These are phyloP conservation scores for Bombus superbus DNA, from an alignment of 1,140 invertebrate genomes.

Conservation along the genomic window DNA sequence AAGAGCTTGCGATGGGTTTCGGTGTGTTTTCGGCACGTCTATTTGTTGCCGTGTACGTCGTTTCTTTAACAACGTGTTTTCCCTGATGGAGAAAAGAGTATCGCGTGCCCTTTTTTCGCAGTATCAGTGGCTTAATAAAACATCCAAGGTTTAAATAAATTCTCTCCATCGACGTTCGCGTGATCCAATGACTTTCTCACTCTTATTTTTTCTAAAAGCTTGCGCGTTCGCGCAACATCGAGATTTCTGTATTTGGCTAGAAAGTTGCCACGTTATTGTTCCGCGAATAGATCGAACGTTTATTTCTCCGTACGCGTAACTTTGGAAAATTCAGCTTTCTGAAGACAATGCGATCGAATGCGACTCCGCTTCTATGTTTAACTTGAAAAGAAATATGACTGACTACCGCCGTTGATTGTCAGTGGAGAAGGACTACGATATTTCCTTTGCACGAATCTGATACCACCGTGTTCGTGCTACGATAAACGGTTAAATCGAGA, in stretches of 20 bases:
- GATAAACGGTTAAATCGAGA: slow-evolving; percentile 13
- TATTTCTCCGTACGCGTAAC: neutral
- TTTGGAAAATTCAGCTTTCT: neutral
- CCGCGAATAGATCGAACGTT: neutral
- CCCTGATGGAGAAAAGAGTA: neutral
- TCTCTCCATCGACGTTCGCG: neutral
- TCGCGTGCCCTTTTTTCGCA: too few relatives aligned
- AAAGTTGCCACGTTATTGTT: neutral
- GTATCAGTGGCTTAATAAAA: neutral
- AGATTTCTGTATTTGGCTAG: neutral
- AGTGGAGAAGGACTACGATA: slow-evolving; percentile 8
- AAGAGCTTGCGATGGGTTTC: slow-evolving; percentile 6
- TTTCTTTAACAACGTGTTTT: neutral
- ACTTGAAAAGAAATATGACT: neutral
- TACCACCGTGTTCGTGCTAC: neutral
- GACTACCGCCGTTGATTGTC: neutral
- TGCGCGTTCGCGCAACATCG: neutral
- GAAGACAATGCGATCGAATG: neutral
- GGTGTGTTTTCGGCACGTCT: neutral
- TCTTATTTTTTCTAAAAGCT: neutral
- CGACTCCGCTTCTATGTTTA: neutral
- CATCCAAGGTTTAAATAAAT: neutral
- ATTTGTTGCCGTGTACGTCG: slow-evolving; percentile 18
- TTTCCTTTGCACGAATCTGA: neutral
- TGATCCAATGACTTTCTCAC: neutral